Conservation (phyloP, 2,113 vertebrate genomes). For the Labrus mixtus region DNA sequence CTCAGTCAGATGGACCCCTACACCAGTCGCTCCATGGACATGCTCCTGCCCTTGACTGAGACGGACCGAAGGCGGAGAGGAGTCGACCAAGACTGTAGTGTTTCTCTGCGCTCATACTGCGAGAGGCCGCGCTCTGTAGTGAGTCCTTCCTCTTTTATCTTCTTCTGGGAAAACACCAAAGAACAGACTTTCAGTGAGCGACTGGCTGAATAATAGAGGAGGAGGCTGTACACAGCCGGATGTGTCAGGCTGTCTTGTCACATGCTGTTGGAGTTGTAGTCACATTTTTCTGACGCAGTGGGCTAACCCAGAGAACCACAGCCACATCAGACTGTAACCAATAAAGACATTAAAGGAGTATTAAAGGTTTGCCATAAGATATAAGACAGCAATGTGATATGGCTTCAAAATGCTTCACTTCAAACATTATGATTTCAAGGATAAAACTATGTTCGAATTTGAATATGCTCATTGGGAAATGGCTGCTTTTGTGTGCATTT, state of each 20-base stretch:
- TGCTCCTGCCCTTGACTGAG: constrained; percentile 88
- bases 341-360: neutral
- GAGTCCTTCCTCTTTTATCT: constrained; percentile 46
- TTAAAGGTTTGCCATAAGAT: neutral
- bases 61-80: constrained; percentile 84
- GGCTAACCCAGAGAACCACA: neutral
- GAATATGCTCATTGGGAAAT: neutral
- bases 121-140: constrained; percentile 84
- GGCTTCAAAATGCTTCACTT: neutral
- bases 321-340: neutral
- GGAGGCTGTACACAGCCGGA: constrained; percentile 2
- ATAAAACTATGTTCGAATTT: neutral
- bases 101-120: constrained; percentile 76
- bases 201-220: constrained; percentile 4
- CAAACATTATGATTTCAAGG: neutral
- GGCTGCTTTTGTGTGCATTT: too few relatives aligned
- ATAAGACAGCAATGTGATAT: neutral
- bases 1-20: constrained; percentile 91
- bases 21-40: constrained; percentile 90
- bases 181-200: neutral
- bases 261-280: constrained; percentile 1
- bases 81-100: constrained; percentile 85
- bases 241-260: constrained; percentile 18
- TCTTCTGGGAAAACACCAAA: neutral
- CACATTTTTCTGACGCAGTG: neutral